Evolutionary conservation across 2,888 invertebrate genomes (phyloP).

Genomic region (Phytoseiulus persimilis): DNA sequence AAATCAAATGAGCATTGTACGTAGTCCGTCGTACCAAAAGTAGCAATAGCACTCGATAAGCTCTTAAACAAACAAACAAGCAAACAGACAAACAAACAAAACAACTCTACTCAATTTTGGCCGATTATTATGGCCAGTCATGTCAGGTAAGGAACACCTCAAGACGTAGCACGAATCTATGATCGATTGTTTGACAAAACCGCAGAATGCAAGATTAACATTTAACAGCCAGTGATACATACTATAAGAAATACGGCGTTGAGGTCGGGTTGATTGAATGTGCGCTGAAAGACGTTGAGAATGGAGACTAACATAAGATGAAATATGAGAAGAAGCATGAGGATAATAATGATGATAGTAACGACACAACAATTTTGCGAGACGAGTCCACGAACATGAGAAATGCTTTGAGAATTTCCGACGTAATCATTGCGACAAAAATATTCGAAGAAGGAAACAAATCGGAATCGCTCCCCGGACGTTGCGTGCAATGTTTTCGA

Average conservation of each 20-base stretch:
- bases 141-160: neutral
- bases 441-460: neutral
- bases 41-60: neutral
- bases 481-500: neutral
- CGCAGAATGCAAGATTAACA: constrained; percentile 5
- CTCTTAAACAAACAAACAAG: neutral
- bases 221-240: constrained; percentile 5
- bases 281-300: constrained; percentile 5
- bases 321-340: neutral
- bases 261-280: neutral
- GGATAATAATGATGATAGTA: neutral
- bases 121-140: neutral
- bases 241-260: neutral
- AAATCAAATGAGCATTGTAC: neutral
- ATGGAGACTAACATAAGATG: neutral
- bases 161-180: neutral
- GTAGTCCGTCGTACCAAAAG: neutral
- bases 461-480: neutral
- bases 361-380: neutral
- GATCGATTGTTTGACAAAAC: neutral
- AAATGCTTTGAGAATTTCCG: neutral
- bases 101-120: neutral
- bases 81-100: neutral
- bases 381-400: neutral
- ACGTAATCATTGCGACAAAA: neutral